Evolutionary conservation across 2,797 vertebrate genomes (phyloP), one percentile per base, ranked within the genome.

Genomic region (Pipistrellus pipistrellus): DNA sequence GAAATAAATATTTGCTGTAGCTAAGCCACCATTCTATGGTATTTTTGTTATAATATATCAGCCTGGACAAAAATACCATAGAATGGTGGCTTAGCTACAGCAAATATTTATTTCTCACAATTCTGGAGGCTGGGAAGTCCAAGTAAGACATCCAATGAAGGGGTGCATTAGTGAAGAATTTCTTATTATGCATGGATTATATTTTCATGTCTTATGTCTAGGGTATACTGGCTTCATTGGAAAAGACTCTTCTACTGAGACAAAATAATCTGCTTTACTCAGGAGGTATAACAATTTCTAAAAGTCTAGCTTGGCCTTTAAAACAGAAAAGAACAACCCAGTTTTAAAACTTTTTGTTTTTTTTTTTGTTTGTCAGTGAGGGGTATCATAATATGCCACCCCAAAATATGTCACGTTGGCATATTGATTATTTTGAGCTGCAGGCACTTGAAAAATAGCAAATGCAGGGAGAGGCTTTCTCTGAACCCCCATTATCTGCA

Each of bases 321-420:
- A 93, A 73, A 71, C 6, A 38, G 57, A 80, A 93, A 84, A 55
- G 51, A 72, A 72, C 18, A 69, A 10, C 23, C 4, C 9, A 85
- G n/a, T 95, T 95, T 84, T 51, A 55, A 27, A 59, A 75, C 9
- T n/a, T 66, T 44, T 66, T 88, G 90, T 93, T 46, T 66, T 88
- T 46, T n/a, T 66, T 44, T 66, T 88, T 92, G 90, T 46, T 83
- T 12, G 38, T 51, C 66, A 80, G 6, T 62, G 41, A 85, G 78
- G 6, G 15, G n/a, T n/a, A 85, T 18, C 78, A 83, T 35, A 64
- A 68, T 75, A 91, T 35, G 48, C 35, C 71, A 76, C 32, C 35
- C 51, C 18, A 18, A 78, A 85, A 85, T 55, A 78, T 38, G 82
- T n/a, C n/a, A 78, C n/a, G 20, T 71, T 25, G 20, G 17, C 44